Conservation (phyloP, 2,888 invertebrate genomes). For the Xanthostigma xanthostigma region DNA sequence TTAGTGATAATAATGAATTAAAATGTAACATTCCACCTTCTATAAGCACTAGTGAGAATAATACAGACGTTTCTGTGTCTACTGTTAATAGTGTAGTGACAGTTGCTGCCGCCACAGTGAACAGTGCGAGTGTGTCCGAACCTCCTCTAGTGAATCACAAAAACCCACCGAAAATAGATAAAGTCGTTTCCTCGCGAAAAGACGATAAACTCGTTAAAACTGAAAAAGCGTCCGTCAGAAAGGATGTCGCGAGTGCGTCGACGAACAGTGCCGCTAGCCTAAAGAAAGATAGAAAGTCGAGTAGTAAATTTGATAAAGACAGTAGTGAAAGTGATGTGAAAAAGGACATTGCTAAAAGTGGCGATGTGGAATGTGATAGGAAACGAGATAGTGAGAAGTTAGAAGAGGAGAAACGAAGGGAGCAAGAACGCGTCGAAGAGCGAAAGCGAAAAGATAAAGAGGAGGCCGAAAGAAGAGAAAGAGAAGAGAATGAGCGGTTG, state of each 20-base stretch:
- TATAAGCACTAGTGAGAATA: not conserved
- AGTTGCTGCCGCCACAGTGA: too few relatives aligned
- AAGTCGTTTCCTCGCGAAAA: not conserved
- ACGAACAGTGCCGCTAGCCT: not conserved
- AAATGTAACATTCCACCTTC: conserved; percentile 1
- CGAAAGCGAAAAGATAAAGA: conserved; percentile 16
- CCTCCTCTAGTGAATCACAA: not conserved
- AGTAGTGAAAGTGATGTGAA: conserved; percentile 12
- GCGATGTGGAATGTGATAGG: conserved; percentile 10
- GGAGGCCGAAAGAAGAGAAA: conserved; percentile 14
- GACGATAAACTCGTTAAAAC: too few relatives aligned
- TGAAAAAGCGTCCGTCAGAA: too few relatives aligned
- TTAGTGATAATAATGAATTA: conserved; percentile 1
- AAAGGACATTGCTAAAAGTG: conserved; percentile 12
- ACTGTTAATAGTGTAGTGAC: too few relatives aligned
- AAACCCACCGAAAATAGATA: not conserved
- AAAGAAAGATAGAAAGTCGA: not conserved
- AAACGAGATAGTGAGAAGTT: conserved; percentile 22
- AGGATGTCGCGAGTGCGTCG: too few relatives aligned
- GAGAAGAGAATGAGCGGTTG: conserved; percentile 11
- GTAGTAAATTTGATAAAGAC: conserved; percentile 10
- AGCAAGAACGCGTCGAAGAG: conserved; percentile 13
- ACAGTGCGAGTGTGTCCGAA: not conserved
- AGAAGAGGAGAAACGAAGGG: conserved; percentile 18
- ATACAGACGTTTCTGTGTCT: too few relatives aligned